Evolutionary conservation across 2,888 invertebrate species (phyloP), one percentile per base, ranked within the genome.

Genomic region (Drosophila eohydei): DNA sequence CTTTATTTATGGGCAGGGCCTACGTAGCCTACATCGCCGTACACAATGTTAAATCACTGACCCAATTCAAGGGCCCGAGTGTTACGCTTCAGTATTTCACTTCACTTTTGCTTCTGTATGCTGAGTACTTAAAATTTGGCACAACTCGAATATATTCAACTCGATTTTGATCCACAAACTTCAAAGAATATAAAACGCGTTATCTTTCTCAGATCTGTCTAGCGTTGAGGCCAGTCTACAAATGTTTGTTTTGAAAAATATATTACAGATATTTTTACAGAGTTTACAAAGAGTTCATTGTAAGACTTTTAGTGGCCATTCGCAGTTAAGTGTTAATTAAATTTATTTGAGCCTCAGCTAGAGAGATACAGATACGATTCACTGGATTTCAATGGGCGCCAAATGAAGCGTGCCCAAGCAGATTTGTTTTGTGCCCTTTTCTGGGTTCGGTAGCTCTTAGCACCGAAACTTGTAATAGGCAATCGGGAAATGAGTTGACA

Each of bases 361-460:
- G 6, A 54, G 40, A 54, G 30, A 59, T 51, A 55, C 52, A 51
- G 44, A 57, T 56, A 40, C 79, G 75, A 50, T 16, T 46, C 54
- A 58, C 28, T 67, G 57, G 60, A 69, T 70, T 75, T 76, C 57
- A 80, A 86, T 83, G 68, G 57, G 46, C 63, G 62, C 34, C 72
- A 87, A 84, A 74, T 84, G 88, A 84, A 84, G 89, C 84, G 82
- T 77, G 76, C 65, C 67, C 89, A 78, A 80, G 78, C 73, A 68
- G 63, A 71, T 73, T 65, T 69, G 70, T 59, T 56, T 70, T 66
- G 60, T 46, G 74, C 79, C 80, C 80, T 80, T 78, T 65, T 38
- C 65, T 66, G 65, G 76, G 68, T 14, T 58, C 16, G 71, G 67
- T 58, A 54, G 46, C 50, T 43, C 16, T 38, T 28, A 30, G 30